Conservation (phyloP, 2,113 vertebrate genomes). For the Dasypus novemcinctus region DNA sequence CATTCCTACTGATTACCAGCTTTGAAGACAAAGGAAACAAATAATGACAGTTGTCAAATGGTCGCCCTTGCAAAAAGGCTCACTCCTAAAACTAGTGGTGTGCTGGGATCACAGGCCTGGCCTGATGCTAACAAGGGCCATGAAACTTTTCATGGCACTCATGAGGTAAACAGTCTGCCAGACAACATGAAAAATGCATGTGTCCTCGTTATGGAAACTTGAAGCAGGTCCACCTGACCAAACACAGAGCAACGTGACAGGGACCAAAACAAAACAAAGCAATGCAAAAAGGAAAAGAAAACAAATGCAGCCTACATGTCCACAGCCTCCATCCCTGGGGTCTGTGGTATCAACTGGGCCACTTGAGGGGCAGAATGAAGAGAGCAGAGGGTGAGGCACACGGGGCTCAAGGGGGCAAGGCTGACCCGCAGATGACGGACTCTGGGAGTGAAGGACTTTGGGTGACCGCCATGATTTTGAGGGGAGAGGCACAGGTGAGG, state of each 20-base stretch:
- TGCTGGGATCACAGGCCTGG: neutral
- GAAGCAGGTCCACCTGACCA: neutral
- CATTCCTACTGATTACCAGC: neutral
- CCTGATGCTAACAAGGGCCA: neutral
- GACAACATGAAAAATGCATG: neutral
- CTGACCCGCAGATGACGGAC: too few species aligned
- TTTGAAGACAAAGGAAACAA: neutral
- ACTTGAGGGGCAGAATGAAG: neutral
- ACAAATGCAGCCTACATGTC: neutral
- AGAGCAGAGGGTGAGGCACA: neutral
- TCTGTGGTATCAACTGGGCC: accelerated
- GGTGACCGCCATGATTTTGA: too few species aligned
- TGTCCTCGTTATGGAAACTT: neutral
- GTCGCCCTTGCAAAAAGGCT: neutral
- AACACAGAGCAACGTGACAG: accelerated
- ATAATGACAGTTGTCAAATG: neutral
- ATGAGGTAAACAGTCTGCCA: neutral
- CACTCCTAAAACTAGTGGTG: too few species aligned
- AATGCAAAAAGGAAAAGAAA: neutral
- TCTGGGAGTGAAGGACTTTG: too few species aligned
- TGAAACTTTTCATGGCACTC: neutral
- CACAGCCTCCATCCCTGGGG: neutral
- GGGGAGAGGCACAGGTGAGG: neutral
- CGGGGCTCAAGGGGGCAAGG: too few species aligned
- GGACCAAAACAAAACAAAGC: neutral